A percentile compares a stretch with the other conserved stretches of the same genome.
Evolutionary conservation across 2,888 invertebrate species (phyloP).

Genomic region (Noctua fimbriata): DNA sequence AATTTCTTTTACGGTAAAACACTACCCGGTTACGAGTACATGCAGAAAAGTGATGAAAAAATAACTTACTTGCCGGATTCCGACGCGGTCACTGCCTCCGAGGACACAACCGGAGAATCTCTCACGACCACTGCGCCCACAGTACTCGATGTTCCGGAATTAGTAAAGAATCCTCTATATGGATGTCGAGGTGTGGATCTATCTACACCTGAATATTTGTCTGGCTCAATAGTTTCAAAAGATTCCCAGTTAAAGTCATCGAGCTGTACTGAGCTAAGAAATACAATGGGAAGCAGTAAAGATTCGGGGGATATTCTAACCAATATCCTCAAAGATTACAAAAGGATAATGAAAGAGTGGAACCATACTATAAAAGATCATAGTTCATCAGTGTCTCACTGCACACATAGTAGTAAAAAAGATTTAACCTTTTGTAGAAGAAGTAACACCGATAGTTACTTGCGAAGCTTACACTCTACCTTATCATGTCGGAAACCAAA

Average conservation of each 20-base stretch:
- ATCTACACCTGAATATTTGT: slow-evolving; percentile 78
- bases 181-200: slow-evolving; percentile 82
- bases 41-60: slow-evolving; percentile 84
- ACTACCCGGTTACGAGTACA: slow-evolving; percentile 83
- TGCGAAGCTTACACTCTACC: slow-evolving; percentile 84
- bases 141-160: slow-evolving; percentile 82
- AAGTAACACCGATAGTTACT: slow-evolving; percentile 81
- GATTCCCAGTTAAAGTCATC: slow-evolving; percentile 85
- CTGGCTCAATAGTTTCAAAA: slow-evolving; percentile 78
- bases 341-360: slow-evolving; percentile 88
- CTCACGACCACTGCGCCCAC: slow-evolving; percentile 82
- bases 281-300: slow-evolving; percentile 80
- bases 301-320: slow-evolving; percentile 77
- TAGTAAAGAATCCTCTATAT: slow-evolving; percentile 85
- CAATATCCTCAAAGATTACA: slow-evolving; percentile 85
- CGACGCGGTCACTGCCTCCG: slow-evolving; percentile 84
- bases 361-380: slow-evolving; percentile 85
- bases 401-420: slow-evolving; percentile 73
- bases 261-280: slow-evolving; percentile 85
- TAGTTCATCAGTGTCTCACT: slow-evolving; percentile 78
- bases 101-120: slow-evolving; percentile 82
- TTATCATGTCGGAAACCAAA: slow-evolving; percentile 80
- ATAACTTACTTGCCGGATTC: slow-evolving; percentile 86
- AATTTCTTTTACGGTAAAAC: slow-evolving; percentile 88
- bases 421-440: slow-evolving; percentile 74